These are phyloP conservation scores for Papilio polyxenes DNA, from an alignment of 1,140 invertebrate species.

Conservation along the genomic window DNA sequence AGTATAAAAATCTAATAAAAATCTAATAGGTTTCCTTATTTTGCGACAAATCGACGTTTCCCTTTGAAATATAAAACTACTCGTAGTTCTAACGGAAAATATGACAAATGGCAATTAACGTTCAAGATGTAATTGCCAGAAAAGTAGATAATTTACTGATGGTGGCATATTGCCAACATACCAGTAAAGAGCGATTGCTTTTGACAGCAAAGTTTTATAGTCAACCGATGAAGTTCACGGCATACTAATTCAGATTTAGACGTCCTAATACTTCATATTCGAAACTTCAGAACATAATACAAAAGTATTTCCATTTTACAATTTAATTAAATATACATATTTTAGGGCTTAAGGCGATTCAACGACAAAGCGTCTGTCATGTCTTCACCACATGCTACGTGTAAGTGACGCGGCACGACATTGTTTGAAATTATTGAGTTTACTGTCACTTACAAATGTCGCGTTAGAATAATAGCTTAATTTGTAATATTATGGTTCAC, in stretches of 20 bases:
- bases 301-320: neutral
- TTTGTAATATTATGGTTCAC: neutral
- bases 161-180: neutral
- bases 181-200: slow-evolving; percentile 18
- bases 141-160: slow-evolving; percentile 20
- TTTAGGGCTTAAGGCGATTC: neutral
- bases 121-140: neutral
- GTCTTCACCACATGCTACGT: neutral
- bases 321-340: neutral
- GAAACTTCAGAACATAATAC: neutral
- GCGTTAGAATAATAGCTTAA: neutral
- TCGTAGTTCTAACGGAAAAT: neutral
- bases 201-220: neutral
- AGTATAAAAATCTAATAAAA: no score
- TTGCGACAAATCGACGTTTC: neutral
- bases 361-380: neutral
- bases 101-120: neutral
- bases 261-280: neutral
- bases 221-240: neutral
- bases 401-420: neutral
- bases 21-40: neutral
- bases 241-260: slow-evolving; percentile 2
- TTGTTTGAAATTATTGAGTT: neutral
- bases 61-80: neutral
- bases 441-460: neutral